These are phyloP conservation scores for Parnassius smintheus DNA, from an alignment of 2,888 invertebrate species.

Conservation along the genomic window DNA sequence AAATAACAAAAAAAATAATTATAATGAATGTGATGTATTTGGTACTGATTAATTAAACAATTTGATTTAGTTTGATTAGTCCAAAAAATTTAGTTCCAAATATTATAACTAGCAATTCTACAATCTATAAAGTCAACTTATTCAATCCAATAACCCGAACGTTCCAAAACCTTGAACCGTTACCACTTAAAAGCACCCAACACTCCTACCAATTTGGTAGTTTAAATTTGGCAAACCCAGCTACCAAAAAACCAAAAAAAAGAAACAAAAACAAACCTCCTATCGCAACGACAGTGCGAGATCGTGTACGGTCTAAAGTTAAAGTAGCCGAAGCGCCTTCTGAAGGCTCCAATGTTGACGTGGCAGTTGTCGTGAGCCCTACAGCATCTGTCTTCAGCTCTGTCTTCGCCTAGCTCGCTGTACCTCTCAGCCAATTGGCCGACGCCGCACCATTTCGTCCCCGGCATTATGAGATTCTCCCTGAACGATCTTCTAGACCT, in stretches of 20 bases:
- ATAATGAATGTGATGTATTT: too few relatives aligned
- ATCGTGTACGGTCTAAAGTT: conserved; percentile 87
- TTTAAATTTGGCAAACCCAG: neutral
- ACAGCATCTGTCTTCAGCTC: conserved; percentile 85
- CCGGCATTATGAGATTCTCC: conserved; percentile 83
- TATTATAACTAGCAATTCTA: too few relatives aligned
- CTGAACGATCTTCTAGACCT: conserved; percentile 72
- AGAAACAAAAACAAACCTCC: conserved; percentile 82
- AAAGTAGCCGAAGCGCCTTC: conserved; percentile 82
- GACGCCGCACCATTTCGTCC: conserved; percentile 89
- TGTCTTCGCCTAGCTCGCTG: conserved; percentile 80
- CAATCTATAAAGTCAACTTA: too few relatives aligned
- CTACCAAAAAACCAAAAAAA: conserved; percentile 32
- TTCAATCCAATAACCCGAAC: neutral
- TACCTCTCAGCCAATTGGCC: conserved; percentile 80
- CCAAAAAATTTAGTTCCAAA: too few relatives aligned
- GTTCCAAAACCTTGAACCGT: conserved; percentile 1
- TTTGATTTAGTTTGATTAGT: too few relatives aligned
- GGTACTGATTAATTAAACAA: too few relatives aligned
- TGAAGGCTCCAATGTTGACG: conserved; percentile 82
- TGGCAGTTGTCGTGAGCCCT: conserved; percentile 87
- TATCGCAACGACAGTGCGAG: conserved; percentile 89
- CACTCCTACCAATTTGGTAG: conserved; percentile 15
- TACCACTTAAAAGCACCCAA: conserved; percentile 8
- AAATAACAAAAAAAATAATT: too few relatives aligned